phyloP scores from a whole-genome alignment of 2,888 invertebrate species.

The Caenorhabditis sinica region DNA sequence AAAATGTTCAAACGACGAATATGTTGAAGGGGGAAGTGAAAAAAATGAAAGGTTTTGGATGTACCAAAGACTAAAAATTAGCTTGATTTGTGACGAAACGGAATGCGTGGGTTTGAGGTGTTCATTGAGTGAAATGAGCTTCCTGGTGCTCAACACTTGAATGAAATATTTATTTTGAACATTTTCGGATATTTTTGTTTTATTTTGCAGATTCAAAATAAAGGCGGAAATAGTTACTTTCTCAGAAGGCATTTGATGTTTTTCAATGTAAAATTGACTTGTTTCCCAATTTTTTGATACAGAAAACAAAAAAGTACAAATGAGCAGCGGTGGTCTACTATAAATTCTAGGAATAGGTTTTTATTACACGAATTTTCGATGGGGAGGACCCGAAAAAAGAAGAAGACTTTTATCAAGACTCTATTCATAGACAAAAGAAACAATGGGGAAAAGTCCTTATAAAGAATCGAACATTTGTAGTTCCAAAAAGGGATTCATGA shows the following conservation, averaged over 20 bases:
- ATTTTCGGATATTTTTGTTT: neutral
- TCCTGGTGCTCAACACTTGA: conserved; percentile 19
- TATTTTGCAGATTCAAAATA: neutral
- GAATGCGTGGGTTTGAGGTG: conserved; percentile 7
- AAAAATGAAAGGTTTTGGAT: neutral
- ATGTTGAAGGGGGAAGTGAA: neutral
- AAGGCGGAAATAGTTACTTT: conserved; percentile 11
- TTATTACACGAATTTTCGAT: neutral
- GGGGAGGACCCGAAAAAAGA: neutral
- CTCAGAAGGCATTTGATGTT: neutral
- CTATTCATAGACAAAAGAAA: conserved; percentile 10
- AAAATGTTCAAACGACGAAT: conserved; percentile 1
- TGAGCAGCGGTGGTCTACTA: no score
- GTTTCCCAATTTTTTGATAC: no score
- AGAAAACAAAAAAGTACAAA: neutral
- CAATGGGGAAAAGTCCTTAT: conserved; percentile 9
- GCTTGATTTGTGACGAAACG: conserved; percentile 15
- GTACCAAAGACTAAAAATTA: neutral
- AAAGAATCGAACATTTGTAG: conserved; percentile 32
- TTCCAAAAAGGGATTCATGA: neutral
- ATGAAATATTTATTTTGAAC: conserved; percentile 16
- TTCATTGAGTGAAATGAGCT: conserved; percentile 21
- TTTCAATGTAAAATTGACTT: no score
- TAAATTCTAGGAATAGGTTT: neutral
- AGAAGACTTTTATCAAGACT: neutral